Evolutionary conservation across 2,888 invertebrate genomes (phyloP).

Genomic region (Microctonus hyperodae): DNA sequence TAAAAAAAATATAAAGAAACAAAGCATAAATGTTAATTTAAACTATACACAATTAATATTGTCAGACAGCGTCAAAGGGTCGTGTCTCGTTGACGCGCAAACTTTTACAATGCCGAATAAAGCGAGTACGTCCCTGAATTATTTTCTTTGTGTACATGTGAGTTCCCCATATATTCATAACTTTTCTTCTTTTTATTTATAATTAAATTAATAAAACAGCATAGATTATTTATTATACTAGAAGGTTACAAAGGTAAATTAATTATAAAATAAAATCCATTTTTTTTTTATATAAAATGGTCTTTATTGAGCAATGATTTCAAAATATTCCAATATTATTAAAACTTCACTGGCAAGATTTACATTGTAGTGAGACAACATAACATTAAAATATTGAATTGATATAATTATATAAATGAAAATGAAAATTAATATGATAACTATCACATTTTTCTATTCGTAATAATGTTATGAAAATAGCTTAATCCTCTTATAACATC

Average conservation of each 20-base stretch:
- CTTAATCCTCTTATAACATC: too few species aligned
- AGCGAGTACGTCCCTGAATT: slow-evolving; percentile 30
- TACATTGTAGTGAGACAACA: slow-evolving; percentile 29
- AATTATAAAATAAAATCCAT: not conserved
- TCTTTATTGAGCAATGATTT: slow-evolving; percentile 53
- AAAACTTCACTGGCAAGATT: slow-evolving; percentile 43
- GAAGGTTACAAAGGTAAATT: not conserved
- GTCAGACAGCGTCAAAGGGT: slow-evolving; percentile 1
- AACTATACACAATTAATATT: not conserved
- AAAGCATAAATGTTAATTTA: slow-evolving; percentile 16
- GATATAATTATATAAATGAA: too few species aligned
- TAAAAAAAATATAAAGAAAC: slow-evolving; percentile 22
- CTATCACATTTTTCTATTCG: slow-evolving; percentile 40
- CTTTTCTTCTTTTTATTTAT: not conserved
- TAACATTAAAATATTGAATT: slow-evolving; percentile 19
- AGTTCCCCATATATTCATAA: not conserved
- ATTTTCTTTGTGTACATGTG: slow-evolving; percentile 4
- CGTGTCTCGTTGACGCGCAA: slow-evolving; percentile 36
- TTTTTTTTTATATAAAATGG: slow-evolving; percentile 36
- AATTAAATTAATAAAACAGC: not conserved
- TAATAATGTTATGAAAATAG: slow-evolving; percentile 30
- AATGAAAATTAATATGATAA: slow-evolving; percentile 27
- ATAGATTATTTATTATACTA: too few species aligned
- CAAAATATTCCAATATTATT: slow-evolving; percentile 38
- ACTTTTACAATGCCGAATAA: slow-evolving; percentile 42